Evolutionary conservation across 2,888 invertebrate species (phyloP), one percentile per base, ranked within the genome.

Genomic region (Tachystola acroxantha): DNA sequence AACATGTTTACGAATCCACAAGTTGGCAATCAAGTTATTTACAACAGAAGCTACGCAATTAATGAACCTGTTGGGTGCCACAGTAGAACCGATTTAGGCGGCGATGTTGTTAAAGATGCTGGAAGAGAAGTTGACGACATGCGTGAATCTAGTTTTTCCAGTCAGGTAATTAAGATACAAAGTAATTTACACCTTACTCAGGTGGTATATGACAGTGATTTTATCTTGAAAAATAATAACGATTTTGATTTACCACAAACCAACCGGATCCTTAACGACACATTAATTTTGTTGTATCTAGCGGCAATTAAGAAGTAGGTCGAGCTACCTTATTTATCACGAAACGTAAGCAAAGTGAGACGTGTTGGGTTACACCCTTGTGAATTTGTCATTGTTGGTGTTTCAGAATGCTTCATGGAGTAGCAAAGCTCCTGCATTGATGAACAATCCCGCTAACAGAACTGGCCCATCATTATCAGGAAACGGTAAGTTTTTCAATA

Each of bases 221-320:
- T 37, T 12, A 26, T 28, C 24, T 42, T 39, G 38, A 47, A 34
- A 34, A 25, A 25, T 32, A 25, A 25, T 36, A 32, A 50, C 42
- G 41, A 42, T 46, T 43, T 48, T 68, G 59, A 70, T 67, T 73
- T 65, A 78, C 80, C 80, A 57, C 80, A 77, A 53, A 58, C 58
- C 46, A 80, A 85, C 84, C 74, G 72, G 85, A 73, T 76, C 53
- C 52, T 30, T 85, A 85, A 85, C 69, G 76, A 66, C 64, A 66
- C 67, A 76, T 80, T 79, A 82, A 84, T 82, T 61, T 65, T 53
- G 53, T 69, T 50, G 51, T 66, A 62, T 57, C 63, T 68, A 60
- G 58, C 53, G 53, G 53, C 55, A 61, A 80, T 79, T 78, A 73
- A 64, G 61, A 73, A 72, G 58, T 64, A 64, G 66, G 59, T 59